A percentile compares a stretch with the other conserved stretches of the same genome.
phyloP scores from a whole-genome alignment of 2,113 vertebrate genomes.

The Coregonus clupeaformis region DNA sequence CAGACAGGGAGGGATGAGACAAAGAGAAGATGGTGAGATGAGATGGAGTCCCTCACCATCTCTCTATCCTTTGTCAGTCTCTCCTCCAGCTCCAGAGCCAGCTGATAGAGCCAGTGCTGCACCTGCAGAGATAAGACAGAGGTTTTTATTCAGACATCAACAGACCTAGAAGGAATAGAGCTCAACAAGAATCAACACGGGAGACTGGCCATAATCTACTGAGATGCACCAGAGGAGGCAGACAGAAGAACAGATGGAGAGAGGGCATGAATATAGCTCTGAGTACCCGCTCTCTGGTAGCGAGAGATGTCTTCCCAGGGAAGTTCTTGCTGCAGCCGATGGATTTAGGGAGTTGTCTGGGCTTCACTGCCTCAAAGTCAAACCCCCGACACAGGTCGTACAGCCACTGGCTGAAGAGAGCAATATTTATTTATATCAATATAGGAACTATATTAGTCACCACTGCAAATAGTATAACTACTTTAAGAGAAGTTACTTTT shows the following conservation, averaged over 20 bases:
- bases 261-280: neutral
- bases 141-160: neutral
- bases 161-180: neutral
- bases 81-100: conserved; percentile 91
- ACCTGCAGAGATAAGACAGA: conserved; percentile 72
- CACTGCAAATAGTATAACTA: too few species aligned
- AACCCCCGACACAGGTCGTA: conserved; percentile 91
- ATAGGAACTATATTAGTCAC: too few species aligned
- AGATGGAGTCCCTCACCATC: conserved; percentile 73
- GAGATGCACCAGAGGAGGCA: neutral
- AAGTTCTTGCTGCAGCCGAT: conserved; percentile 98
- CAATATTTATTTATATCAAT: neutral
- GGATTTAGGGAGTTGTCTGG: conserved; percentile 88
- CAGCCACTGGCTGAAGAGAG: conserved; percentile 83
- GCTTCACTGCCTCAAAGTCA: conserved; percentile 92
- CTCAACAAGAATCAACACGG: neutral
- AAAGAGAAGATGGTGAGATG: neutral
- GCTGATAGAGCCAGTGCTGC: conserved; percentile 90
- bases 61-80: conserved; percentile 88
- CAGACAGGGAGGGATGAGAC: neutral
- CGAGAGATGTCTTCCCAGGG: conserved; percentile 82
- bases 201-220: neutral
- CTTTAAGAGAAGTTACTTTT: too few species aligned
- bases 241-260: neutral
- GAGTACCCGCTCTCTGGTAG: conserved; percentile 82